Evolutionary conservation across 2,113 vertebrate genomes (phyloP).

Genomic region (Oreocharis arfaki): DNA sequence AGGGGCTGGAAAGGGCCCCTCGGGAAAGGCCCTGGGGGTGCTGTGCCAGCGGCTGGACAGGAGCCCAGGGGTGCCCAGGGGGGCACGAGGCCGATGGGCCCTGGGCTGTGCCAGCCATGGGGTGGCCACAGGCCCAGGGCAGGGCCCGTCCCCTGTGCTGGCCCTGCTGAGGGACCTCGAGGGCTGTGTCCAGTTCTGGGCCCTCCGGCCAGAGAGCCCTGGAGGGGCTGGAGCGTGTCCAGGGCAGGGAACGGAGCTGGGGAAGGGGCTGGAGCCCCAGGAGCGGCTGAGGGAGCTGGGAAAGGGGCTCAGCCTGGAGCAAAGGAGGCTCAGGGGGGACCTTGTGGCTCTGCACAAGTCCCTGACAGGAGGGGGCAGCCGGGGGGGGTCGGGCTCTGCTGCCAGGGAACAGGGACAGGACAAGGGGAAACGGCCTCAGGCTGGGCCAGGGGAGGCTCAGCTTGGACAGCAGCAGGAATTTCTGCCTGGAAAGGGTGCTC

Average conservation of each 20-base stretch:
- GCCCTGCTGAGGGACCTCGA: not conserved
- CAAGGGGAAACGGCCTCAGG: not conserved
- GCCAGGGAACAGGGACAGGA: not conserved
- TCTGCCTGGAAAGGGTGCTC: not conserved
- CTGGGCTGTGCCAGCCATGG: not conserved
- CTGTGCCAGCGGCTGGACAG: not conserved
- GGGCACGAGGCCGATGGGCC: not conserved
- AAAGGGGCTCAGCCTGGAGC: not conserved
- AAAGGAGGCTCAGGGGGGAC: not conserved
- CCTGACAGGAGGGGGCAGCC: not conserved
- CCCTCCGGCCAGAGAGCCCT: not conserved
- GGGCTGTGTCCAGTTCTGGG: not conserved
- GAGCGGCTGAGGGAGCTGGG: not conserved
- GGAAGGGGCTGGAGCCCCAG: not conserved
- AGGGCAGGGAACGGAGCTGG: not conserved
- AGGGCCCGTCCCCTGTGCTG: not conserved
- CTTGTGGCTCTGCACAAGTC: not conserved
- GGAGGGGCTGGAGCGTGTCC: not conserved
- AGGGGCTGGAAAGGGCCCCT: not conserved
- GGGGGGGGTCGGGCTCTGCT: not conserved
- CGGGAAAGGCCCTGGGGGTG: not conserved
- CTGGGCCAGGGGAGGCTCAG: not conserved
- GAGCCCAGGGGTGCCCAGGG: not conserved
- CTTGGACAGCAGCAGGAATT: not conserved
- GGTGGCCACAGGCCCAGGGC: not conserved